phyloP scores from a whole-genome alignment of 1,140 invertebrate genomes.

The Pissodes strobi region DNA sequence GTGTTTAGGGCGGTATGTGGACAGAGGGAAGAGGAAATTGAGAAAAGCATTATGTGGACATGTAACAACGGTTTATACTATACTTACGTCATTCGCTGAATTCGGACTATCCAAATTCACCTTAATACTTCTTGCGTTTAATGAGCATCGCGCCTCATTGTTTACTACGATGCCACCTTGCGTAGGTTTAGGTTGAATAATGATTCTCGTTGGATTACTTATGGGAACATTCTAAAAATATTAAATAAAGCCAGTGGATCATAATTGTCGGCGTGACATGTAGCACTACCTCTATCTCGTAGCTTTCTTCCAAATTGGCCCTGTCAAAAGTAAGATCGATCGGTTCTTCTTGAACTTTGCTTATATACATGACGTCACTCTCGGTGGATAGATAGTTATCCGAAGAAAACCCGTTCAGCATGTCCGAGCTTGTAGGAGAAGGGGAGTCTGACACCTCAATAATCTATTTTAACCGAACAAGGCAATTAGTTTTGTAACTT shows the following conservation, averaged over 20 bases:
- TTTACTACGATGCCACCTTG: no score
- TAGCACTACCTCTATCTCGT: neutral
- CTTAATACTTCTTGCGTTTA: no score
- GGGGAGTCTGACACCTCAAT: conserved; percentile 6
- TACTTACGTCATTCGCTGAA: no score
- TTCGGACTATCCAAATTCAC: no score
- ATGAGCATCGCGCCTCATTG: no score
- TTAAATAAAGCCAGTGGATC: neutral
- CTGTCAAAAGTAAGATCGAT: conserved; percentile 24
- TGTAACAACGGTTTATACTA: no score
- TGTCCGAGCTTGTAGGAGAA: neutral
- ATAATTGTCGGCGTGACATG: no score
- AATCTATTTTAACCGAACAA: no score
- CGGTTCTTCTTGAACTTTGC: conserved; percentile 18
- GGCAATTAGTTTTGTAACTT: no score
- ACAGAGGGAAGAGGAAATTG: no score
- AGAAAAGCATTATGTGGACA: no score
- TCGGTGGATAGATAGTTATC: neutral
- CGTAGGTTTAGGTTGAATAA: conserved; percentile 4
- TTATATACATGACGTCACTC: neutral
- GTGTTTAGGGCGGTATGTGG: no score
- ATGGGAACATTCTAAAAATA: neutral
- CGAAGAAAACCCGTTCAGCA: neutral
- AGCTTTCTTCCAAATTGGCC: neutral
- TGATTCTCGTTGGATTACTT: neutral